These are phyloP conservation scores for Rhabdomys dilectus DNA, from an alignment of 2,113 vertebrate genomes.

Conservation along the genomic window DNA sequence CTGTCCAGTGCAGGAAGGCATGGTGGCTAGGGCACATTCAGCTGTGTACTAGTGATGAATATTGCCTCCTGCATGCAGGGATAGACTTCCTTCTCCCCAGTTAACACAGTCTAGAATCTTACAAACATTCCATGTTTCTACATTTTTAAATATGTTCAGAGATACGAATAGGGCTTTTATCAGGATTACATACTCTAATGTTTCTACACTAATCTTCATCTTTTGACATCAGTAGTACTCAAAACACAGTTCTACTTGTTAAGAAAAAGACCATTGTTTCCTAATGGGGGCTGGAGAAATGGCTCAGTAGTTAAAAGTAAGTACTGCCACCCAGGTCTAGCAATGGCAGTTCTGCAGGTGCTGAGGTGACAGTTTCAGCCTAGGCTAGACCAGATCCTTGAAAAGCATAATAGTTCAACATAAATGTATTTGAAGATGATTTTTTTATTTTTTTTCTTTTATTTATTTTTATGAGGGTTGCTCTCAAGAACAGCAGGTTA, in stretches of 20 bases:
- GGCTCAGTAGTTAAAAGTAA: background rate
- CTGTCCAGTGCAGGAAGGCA: background rate
- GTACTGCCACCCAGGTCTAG: background rate
- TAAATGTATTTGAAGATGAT: background rate
- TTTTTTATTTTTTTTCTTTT: background rate
- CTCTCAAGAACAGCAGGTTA: slow-evolving; percentile 46
- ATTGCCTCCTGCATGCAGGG: too few species aligned
- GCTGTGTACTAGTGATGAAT: background rate
- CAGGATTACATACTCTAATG: background rate
- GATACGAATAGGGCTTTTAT: slow-evolving; percentile 9
- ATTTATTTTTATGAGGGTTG: background rate
- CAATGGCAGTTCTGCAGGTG: background rate
- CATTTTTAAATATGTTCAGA: slow-evolving; percentile 31
- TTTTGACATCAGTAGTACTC: background rate
- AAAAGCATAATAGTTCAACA: background rate
- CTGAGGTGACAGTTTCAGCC: background rate
- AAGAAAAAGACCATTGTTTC: background rate
- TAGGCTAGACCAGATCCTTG: background rate
- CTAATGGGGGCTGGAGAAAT: background rate
- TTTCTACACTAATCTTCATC: background rate
- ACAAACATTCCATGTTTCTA: background rate
- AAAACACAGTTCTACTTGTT: background rate
- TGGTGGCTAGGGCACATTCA: background rate
- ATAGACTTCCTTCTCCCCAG: background rate
- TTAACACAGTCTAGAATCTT: background rate